Evolutionary conservation across 1,140 invertebrate species (phyloP), one percentile per base, ranked within the genome.

Genomic region (Forficula auricularia): DNA sequence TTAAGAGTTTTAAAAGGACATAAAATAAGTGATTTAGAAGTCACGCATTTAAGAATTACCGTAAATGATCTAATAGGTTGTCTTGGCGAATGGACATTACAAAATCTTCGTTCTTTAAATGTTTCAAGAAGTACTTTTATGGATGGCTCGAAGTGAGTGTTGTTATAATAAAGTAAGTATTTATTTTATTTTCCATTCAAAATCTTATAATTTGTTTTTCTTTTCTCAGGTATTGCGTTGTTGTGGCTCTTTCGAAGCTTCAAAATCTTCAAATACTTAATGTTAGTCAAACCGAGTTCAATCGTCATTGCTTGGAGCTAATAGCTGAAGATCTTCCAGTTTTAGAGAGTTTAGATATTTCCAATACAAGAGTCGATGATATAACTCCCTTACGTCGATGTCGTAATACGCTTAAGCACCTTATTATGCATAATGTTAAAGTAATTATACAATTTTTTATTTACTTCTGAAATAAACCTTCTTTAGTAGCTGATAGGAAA

Each of bases 271-370:
- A 71, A 39, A 67, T 64, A 35, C 59, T 83, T n/a, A 79, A 82
- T 60, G 71, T 82, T 1, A 73, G 76, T 45, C 65, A 72, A 48
- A 82, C 79, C 30, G 75, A 82, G 55, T 73, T 84, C 48, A 79
- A 79, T 56, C 68, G 68, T 44, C 70, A 75, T 51, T 72, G 71
- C 7, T 62, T 83, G 42, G 68, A 75, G 51, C 74, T 79, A 46
- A 66, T 82, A 43, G 71, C 75, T 43, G 71, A 77, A 52, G 75
- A 82, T 63, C 63, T 83, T 40, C 73, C 69, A 16, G 57, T 65
- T 43, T 58, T 84, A 37, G 73, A 80, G 55, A 70, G 59, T 52
- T 54, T 84, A 27, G 75, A 83, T 54, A 79, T 83, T 48, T 82
- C 79, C 22, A 66, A 67, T 43, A 82, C 79, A 19, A 57, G 64